Conservation (phyloP, 2,797 vertebrate species). For the Pyrocephalus nanus region DNA sequence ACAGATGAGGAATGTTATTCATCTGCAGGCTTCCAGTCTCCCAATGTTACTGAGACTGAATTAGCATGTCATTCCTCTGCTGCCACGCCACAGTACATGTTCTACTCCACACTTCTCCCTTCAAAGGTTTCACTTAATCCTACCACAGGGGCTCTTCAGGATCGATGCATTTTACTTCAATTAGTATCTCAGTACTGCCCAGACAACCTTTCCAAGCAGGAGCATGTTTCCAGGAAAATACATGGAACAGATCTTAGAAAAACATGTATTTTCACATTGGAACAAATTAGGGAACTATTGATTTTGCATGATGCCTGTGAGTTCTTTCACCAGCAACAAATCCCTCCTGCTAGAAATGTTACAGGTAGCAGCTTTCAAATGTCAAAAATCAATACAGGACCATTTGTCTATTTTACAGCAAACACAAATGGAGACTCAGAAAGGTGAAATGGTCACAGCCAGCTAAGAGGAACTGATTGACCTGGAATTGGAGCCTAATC, state of each 20-base stretch:
- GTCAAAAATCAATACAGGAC: background rate
- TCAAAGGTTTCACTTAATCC: background rate
- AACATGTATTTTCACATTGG: background rate
- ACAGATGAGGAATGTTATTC: background rate
- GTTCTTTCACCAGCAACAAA: background rate
- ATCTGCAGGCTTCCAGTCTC: background rate
- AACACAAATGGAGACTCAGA: background rate
- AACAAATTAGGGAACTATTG: background rate
- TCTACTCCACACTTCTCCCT: background rate
- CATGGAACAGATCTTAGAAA: background rate
- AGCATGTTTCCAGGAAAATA: background rate
- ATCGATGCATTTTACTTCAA: background rate
- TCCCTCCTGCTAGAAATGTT: background rate
- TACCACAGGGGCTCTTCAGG: background rate
- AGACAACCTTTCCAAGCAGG: background rate
- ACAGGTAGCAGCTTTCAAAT: background rate
- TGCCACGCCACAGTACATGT: background rate
- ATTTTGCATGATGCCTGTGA: background rate
- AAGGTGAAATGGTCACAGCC: background rate
- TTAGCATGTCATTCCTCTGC: background rate
- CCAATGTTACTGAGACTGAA: background rate
- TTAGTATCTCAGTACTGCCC: background rate
- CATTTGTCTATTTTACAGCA: background rate
- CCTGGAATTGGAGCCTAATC: background rate
- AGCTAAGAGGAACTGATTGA: background rate